Conservation (phyloP, 2,888 invertebrate species). For the Melinaea marsaeus region DNA sequence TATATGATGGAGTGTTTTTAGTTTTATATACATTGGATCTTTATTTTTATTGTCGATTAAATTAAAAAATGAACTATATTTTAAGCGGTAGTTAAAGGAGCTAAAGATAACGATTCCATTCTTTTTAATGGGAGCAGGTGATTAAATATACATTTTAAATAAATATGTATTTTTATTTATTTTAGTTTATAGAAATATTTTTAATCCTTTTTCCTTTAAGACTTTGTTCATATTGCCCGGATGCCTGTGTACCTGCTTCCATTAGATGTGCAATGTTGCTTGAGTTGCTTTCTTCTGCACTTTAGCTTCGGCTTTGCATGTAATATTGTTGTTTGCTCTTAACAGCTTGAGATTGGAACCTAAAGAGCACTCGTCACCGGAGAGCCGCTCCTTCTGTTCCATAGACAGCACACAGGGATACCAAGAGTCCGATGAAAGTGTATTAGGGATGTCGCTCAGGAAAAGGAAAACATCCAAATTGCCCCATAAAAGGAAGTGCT, state of each 20-base stretch:
- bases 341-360: slow-evolving; percentile 42
- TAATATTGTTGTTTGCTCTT: slow-evolving; percentile 35
- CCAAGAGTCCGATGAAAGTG: slow-evolving; percentile 59
- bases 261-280: slow-evolving; percentile 40
- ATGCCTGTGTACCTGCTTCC: slow-evolving; percentile 60
- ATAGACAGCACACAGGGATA: slow-evolving; percentile 63
- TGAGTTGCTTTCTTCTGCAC: slow-evolving; percentile 23
- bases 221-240: slow-evolving; percentile 21
- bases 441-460: slow-evolving; percentile 36
- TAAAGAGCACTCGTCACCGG: slow-evolving; percentile 39
- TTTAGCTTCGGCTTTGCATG: slow-evolving; percentile 34
- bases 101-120: slow-evolving; percentile 29
- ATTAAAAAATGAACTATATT: slow-evolving; percentile 21
- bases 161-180: slow-evolving; percentile 27
- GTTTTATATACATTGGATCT: slow-evolving; percentile 13
- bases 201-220: neutral
- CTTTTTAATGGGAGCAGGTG: slow-evolving; percentile 49
- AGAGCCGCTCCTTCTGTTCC: slow-evolving; percentile 38
- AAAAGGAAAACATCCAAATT: slow-evolving; percentile 42
- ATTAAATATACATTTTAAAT: slow-evolving; percentile 27
- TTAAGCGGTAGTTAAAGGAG: slow-evolving; percentile 40
- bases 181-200: slow-evolving; percentile 1
- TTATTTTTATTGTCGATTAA: slow-evolving; percentile 1
- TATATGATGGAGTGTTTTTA: neutral
- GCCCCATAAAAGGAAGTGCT: slow-evolving; percentile 11